phyloP scores from a whole-genome alignment of 2,113 vertebrate species.

The Grammomys dolichurus region DNA sequence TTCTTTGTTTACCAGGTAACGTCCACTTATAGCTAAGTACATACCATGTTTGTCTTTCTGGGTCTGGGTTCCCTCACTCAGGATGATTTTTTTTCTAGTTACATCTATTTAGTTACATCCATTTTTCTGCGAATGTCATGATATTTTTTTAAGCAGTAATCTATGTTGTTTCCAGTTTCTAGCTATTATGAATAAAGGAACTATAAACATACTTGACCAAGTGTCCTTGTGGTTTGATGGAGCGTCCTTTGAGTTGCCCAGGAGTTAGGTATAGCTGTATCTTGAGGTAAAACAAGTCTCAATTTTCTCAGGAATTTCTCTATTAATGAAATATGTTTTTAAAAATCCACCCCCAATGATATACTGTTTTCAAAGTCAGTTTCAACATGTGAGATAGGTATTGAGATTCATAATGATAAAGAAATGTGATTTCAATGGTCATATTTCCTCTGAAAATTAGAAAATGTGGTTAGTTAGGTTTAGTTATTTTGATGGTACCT shows the following conservation, averaged over 20 bases:
- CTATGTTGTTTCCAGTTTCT: not conserved
- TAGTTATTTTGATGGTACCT: not conserved
- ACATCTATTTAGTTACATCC: not conserved
- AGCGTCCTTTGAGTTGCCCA: not conserved
- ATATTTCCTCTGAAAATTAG: constrained; percentile 46
- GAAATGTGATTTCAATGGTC: not conserved
- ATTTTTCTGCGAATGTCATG: not conserved
- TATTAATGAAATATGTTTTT: not conserved
- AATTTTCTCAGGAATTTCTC: not conserved
- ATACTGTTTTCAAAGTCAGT: constrained; percentile 22
- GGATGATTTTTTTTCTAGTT: not conserved
- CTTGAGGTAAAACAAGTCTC: not conserved
- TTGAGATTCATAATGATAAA: not conserved
- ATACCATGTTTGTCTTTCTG: not conserved
- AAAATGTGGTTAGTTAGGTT: not conserved
- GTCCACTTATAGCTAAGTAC: not conserved
- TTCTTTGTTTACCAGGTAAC: not conserved
- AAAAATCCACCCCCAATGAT: not conserved
- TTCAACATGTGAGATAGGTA: not conserved
- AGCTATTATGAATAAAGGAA: not conserved
- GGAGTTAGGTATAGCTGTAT: not conserved
- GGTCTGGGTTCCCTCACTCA: not conserved
- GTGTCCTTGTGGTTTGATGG: not conserved
- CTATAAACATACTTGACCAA: not conserved
- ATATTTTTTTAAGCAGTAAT: not conserved